Conservation (phyloP, 2,797 vertebrate species). For the Paratrypauchen microcephalus region DNA sequence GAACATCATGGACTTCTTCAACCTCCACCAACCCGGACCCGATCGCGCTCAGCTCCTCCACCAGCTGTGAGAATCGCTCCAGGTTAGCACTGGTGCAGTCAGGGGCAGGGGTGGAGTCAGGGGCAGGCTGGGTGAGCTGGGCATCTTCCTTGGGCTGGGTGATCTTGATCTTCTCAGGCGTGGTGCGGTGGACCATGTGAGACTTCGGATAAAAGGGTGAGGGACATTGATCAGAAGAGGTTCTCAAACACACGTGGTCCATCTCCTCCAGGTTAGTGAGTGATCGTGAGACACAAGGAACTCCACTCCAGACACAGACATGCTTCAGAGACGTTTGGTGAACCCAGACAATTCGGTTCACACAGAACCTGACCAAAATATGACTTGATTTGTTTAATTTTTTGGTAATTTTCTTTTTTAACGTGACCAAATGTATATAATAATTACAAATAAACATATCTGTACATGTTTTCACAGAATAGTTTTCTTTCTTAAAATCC, state of each 20-base stretch:
- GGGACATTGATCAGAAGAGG: constrained; percentile 71
- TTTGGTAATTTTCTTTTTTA: no score
- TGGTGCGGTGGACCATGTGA: constrained; percentile 62
- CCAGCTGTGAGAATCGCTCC: constrained; percentile 81
- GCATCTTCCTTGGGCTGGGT: constrained; percentile 88
- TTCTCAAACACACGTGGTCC: not conserved
- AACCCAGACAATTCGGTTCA: not conserved
- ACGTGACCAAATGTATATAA: no score
- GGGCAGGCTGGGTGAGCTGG: no score
- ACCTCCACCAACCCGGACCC: constrained; percentile 71
- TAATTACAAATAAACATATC: no score
- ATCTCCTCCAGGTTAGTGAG: not conserved
- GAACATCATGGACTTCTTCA: constrained; percentile 59
- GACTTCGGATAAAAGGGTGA: constrained; percentile 82
- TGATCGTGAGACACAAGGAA: constrained; percentile 12
- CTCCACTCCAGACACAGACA: constrained; percentile 45
- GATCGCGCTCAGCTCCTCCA: constrained; percentile 79
- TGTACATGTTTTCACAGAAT: no score
- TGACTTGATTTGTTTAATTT: no score
- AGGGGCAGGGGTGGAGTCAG: constrained; percentile 65
- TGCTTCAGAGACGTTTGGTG: constrained; percentile 42
- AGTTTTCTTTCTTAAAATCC: no score
- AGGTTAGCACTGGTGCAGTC: constrained; percentile 83
- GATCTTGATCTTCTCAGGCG: constrained; percentile 76
- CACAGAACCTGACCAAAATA: no score